These are phyloP conservation scores for Parazoanthus swiftii DNA, from an alignment of 92 coral and sea anemone genomes.

Conservation along the genomic window DNA sequence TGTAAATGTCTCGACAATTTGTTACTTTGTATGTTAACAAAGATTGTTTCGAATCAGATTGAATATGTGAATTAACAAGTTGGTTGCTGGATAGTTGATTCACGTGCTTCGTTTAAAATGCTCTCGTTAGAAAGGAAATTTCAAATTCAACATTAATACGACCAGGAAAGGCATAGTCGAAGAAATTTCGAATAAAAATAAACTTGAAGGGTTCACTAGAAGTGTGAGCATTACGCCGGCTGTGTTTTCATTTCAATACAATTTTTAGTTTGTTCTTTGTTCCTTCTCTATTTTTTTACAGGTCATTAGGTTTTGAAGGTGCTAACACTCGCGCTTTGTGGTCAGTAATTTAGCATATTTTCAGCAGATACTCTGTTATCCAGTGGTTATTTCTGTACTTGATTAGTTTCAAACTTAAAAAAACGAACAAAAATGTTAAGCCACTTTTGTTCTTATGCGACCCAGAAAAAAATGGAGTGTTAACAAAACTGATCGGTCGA, in stretches of 20 bases:
- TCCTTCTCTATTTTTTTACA: neutral
- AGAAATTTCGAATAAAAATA: neutral
- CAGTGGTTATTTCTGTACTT: neutral
- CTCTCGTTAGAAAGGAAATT: neutral
- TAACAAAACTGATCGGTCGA: neutral
- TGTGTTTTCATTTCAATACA: neutral
- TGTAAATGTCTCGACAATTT: neutral
- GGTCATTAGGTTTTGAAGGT: neutral
- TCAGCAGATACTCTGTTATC: neutral
- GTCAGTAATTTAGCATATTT: neutral
- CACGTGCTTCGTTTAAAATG: neutral
- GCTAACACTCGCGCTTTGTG: neutral
- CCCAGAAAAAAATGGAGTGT: neutral
- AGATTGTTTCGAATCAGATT: neutral
- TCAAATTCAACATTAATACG: neutral
- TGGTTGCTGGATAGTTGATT: neutral
- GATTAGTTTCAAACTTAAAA: neutral
- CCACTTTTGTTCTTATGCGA: neutral
- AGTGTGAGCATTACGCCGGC: neutral
- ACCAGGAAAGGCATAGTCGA: neutral
- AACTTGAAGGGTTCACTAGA: neutral
- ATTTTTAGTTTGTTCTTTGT: neutral
- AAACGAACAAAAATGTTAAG: neutral
- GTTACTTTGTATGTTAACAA: neutral
- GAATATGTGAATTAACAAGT: neutral